Evolutionary conservation across 2,888 invertebrate genomes (phyloP).

Genomic region (Tigriopus californicus): DNA sequence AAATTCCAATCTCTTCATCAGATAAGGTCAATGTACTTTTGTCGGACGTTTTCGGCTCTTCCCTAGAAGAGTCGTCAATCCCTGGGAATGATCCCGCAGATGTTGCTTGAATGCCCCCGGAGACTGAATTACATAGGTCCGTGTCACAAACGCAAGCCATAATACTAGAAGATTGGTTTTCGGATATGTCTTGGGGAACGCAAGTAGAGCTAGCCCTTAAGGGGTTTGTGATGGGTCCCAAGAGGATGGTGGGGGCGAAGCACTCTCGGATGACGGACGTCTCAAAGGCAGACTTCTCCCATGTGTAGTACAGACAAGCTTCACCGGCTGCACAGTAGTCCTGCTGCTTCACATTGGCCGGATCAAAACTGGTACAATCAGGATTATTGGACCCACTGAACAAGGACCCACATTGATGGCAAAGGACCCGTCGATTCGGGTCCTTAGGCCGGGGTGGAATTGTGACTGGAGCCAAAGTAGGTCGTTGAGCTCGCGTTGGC

Average conservation of each 20-base stretch:
- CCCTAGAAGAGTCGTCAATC: too few species aligned
- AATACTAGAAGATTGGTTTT: slow-evolving; percentile 8
- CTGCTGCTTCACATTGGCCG: background rate
- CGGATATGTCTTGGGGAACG: slow-evolving; percentile 11
- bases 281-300: slow-evolving; percentile 12
- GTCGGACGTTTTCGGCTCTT: too few species aligned
- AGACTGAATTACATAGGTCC: slow-evolving; percentile 4
- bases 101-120: too few species aligned
- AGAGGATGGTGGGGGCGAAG: slow-evolving; percentile 8
- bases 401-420: slow-evolving; percentile 13
- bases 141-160: slow-evolving; percentile 14
- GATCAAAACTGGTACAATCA: background rate
- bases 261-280: slow-evolving; percentile 8
- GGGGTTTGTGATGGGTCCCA: slow-evolving; percentile 13
- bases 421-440: background rate
- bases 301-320: slow-evolving; percentile 14
- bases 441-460: background rate
- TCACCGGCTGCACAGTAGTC: slow-evolving; percentile 10
- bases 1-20: too few species aligned
- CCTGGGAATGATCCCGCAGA: too few species aligned
- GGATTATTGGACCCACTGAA: background rate
- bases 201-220: background rate
- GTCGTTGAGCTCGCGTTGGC: background rate
- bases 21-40: too few species aligned
- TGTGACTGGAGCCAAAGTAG: too few species aligned